Base-by-base conservation (phyloP, 1,140 invertebrate genomes). In the Platorchestia sp. region DNA sequence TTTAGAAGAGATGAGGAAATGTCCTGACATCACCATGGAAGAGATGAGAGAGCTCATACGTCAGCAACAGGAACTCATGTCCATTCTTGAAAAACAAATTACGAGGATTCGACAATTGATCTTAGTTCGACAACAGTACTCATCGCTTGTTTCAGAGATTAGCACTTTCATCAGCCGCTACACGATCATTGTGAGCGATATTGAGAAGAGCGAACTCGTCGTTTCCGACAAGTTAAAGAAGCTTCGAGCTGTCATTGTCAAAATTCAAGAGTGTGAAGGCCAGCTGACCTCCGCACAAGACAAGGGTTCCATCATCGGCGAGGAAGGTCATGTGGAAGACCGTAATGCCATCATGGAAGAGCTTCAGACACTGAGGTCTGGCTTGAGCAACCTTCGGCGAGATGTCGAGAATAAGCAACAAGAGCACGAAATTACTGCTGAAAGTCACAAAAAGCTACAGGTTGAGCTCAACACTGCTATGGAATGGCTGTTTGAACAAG, bases 271-370 rank as follows among this genome's bases (percentile, higher is more conserved):
- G 97, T 99, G 98, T 97, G 99, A 99, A 97, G 99, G 98, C n/a
- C 97, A 98, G 22, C 97, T 99, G 19, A 98, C 98, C 0, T 98
- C 98, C 43, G 98, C 99, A 0, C 98, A 98, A 43, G 99, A 99
- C 96, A 99, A 99, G 97, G 99, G 99, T 0, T 98, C 99, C 97
- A 98, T 99, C 97, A 99, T 99, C 45, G 98, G 98, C 19, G 98
- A 98, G 0, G 99, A 99, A 97, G 98, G 99, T 75, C 98, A 98
- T 27, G 98, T 98, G 0, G 98, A 98, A 41, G 99, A 99, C 97
- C 98, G 98, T 96, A 99, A 99, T 97, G 98, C 98, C 96, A 98
- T 99, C 3, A 99, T 98, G 19, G 98, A 99, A 97, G 98, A 99
- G 96, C 96, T 99, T 40, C 98, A 99, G 96, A 98, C 98, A 0